phyloP scores from a whole-genome alignment of 2,113 vertebrate genomes.

The Campylorhamphus procurvoides region DNA sequence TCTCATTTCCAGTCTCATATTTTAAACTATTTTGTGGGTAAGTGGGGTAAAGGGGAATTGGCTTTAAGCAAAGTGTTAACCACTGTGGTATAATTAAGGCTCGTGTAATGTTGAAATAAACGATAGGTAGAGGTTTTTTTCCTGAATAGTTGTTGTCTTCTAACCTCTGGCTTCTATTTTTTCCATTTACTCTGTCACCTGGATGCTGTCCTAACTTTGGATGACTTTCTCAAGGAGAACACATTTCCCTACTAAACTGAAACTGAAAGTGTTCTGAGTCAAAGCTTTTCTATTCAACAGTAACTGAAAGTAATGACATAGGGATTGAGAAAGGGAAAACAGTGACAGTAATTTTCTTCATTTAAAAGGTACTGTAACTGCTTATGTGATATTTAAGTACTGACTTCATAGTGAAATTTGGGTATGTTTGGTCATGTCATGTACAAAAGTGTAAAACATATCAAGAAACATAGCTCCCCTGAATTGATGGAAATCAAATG shows the following conservation, averaged over 20 bases:
- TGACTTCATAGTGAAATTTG: not conserved
- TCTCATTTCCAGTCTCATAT: not conserved
- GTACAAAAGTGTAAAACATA: not conserved
- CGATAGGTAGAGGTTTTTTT: not conserved
- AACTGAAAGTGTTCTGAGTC: conserved; percentile 29
- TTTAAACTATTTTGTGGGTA: not conserved
- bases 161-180: not conserved
- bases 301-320: conserved; percentile 19
- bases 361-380: not conserved
- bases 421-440: not conserved
- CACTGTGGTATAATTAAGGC: not conserved
- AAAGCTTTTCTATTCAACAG: not conserved
- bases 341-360: not conserved
- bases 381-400: not conserved
- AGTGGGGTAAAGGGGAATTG: not conserved
- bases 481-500: not conserved
- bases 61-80: not conserved
- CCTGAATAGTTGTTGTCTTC: not conserved
- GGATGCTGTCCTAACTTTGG: not conserved
- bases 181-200: not conserved
- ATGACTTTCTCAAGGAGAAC: not conserved
- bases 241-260: conserved; percentile 10
- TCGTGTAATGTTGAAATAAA: not conserved
- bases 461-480: not conserved
- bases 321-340: not conserved